Percentiles rank a stretch among this genome's conserved stretches.
Conservation (phyloP, 1,140 invertebrate species). For the Drosophila novamexicana region DNA sequence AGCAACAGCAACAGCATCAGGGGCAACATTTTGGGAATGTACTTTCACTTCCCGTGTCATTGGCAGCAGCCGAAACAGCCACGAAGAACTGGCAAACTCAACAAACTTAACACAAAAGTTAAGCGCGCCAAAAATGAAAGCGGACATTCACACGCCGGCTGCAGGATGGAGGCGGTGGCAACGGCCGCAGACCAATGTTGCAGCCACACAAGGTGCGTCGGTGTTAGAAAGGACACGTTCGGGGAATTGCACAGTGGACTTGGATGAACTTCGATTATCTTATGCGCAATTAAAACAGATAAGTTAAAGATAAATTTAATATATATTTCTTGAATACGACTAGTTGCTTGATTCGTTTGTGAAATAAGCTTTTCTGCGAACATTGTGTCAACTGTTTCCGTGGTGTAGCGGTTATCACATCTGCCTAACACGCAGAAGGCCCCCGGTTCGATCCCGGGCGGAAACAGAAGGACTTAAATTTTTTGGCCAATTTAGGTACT, state of each 20-base stretch:
- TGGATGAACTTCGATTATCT: background rate
- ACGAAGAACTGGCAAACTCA: slow-evolving; percentile 23
- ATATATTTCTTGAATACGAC: background rate
- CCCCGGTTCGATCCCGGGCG: slow-evolving; percentile 84
- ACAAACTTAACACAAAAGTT: slow-evolving; percentile 47
- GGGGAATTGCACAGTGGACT: slow-evolving; percentile 27
- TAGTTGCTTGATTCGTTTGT: background rate
- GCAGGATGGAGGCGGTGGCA: too few species aligned
- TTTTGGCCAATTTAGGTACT: background rate
- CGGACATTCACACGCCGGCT: slow-evolving; percentile 32
- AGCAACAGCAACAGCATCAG: slow-evolving; percentile 28
- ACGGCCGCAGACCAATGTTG: background rate
- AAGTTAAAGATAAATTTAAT: background rate
- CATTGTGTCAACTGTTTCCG: slow-evolving; percentile 66
- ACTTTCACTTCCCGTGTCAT: slow-evolving; percentile 81
- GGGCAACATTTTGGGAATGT: slow-evolving; percentile 50
- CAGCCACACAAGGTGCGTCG: slow-evolving; percentile 5
- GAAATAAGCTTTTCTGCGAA: background rate
- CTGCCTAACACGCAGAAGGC: slow-evolving; percentile 84
- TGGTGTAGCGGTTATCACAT: slow-evolving; percentile 85
- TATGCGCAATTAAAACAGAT: background rate
- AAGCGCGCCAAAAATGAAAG: slow-evolving; percentile 50
- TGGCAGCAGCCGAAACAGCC: slow-evolving; percentile 58
- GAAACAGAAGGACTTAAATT: slow-evolving; percentile 63
- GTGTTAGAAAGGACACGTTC: slow-evolving; percentile 17